Evolutionary conservation across 2,113 vertebrate genomes (phyloP).

Genomic region (Parus major): DNA sequence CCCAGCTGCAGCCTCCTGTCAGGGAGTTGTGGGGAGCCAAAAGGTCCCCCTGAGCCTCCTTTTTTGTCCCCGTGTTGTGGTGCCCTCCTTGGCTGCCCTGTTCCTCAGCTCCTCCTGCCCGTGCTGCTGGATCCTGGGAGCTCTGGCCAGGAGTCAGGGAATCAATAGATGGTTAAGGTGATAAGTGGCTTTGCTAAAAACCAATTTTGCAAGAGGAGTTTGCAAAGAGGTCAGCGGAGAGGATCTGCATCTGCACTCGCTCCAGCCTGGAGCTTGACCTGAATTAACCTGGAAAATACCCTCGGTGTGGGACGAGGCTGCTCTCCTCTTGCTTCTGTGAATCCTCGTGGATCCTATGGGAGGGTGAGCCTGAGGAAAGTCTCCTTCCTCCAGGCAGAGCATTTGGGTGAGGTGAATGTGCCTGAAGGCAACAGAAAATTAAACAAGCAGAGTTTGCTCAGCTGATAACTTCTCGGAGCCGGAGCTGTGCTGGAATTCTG

Average conservation of each 20-base stretch:
- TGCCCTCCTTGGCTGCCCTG: not conserved
- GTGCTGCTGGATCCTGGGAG: not conserved
- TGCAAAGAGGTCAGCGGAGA: not conserved
- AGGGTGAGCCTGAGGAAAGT: not conserved
- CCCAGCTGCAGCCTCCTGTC: not conserved
- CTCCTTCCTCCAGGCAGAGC: not conserved
- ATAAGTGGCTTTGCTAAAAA: conserved; percentile 56
- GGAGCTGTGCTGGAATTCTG: not conserved
- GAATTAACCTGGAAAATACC: not conserved
- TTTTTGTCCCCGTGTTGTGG: accelerated
- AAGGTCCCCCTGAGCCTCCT: not conserved
- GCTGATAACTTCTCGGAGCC: not conserved
- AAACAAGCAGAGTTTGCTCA: not conserved
- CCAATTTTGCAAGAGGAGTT: conserved; percentile 34
- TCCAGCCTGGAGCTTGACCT: not conserved
- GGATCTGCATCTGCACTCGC: not conserved
- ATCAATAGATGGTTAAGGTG: conserved; percentile 51
- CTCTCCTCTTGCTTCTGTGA: not conserved
- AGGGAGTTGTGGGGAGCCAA: not conserved
- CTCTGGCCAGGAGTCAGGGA: not conserved
- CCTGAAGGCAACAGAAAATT: not conserved
- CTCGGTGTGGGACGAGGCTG: accelerated
- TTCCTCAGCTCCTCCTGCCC: not conserved
- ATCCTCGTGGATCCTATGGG: accelerated
- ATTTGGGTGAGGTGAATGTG: not conserved